Percentiles rank a stretch among this genome's conserved stretches.
Evolutionary conservation across 2,113 vertebrate species (phyloP).

Genomic region (Rattus norvegicus): GRCr8 NC_086039.1:64075001-64075500

Average conservation of each 20-base stretch:
- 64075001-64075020: neutral
- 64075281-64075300: neutral
- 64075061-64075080: neutral
- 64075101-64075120: neutral
- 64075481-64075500: neutral
- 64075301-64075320: neutral
- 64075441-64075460: neutral
- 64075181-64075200: neutral
- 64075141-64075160: neutral
- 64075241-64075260: neutral
- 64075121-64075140: neutral
- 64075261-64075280: neutral
- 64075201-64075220: neutral
- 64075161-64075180: neutral
- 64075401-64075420: neutral
- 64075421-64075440: neutral
- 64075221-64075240: neutral
- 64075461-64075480: neutral
- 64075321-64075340: neutral
- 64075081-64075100: neutral
- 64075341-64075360: neutral
- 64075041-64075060: neutral
- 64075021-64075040: neutral
- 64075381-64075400: neutral
- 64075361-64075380: neutral